Percentiles rank a stretch among this genome's conserved stretches.
phyloP scores from a whole-genome alignment of 2,888 invertebrate species.

The Blomia tropicalis region DNA sequence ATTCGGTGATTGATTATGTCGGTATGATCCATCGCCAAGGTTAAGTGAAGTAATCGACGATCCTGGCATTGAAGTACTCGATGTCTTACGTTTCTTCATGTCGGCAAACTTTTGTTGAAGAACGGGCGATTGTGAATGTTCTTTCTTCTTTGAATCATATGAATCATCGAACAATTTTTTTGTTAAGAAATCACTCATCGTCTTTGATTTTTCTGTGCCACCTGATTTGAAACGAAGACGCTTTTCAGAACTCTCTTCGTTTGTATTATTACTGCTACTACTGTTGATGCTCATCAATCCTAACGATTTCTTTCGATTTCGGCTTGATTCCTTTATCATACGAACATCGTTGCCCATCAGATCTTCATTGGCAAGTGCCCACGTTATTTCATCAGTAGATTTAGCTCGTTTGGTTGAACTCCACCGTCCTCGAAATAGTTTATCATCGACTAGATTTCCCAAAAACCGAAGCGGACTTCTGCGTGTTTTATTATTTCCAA shows the following conservation, averaged over 20 bases:
- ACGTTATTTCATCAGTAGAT: conserved; percentile 20
- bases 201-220: not conserved
- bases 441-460: conserved; percentile 24
- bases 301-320: conserved; percentile 1
- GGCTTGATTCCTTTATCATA: not conserved
- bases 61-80: conserved; percentile 8
- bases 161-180: not conserved
- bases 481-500: conserved; percentile 17
- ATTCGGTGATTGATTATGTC: conserved; percentile 4
- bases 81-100: conserved; percentile 13
- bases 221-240: not conserved
- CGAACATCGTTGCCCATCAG: not conserved
- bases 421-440: conserved; percentile 20
- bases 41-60: conserved; percentile 15
- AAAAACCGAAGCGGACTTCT: conserved; percentile 23
- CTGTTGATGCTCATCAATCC: conserved; percentile 12
- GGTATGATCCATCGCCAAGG: not conserved
- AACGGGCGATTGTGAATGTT: not conserved
- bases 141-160: not conserved
- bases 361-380: conserved; percentile 9
- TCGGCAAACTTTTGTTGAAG: not conserved
- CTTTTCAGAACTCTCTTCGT: not conserved
- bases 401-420: conserved; percentile 22
- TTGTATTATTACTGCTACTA: conserved; percentile 9
- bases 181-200: not conserved